Evolutionary conservation across 2,113 vertebrate species (phyloP), one percentile per base, ranked within the genome.

Genomic region (Micromys minutus): DNA sequence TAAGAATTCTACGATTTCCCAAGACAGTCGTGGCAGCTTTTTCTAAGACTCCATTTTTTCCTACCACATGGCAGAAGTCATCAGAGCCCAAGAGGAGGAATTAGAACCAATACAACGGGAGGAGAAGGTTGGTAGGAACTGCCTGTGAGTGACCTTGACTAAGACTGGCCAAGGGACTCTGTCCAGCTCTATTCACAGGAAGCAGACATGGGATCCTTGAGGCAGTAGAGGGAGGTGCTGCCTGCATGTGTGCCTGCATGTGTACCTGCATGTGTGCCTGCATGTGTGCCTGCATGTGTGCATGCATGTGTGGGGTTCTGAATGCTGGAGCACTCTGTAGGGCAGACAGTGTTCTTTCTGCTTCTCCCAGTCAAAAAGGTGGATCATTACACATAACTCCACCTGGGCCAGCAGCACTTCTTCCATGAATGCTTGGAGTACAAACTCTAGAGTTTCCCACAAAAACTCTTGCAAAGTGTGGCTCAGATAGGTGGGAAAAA

Each of bases 81-180:
- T 19, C 65, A 72, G 79, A 67, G 90, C 31, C 81, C 91, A 61
- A 87, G 39, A 89, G 89, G 89, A 90, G 19, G 45, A 50, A n/a
- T 5, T 80, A 77, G 95, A 85, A 59, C 12, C 42, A 3, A 59
- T 42, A 89, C 81, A 84, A 57, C 59, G 65, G 45, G 21, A 59
- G 89, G 77, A 52, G 47, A 80, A n/a, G 52, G 76, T 87, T 71
- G 89, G 65, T 85, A 63, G 90, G 80, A 89, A 81, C n/a, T 79
- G 63, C 74, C 72, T 0, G 2, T 45, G 74, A 92, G 65, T 91
- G 97, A 94, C 67, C 93, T 91, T 87, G 77, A 84, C 1, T 76
- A 80, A 94, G 39, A 2, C 61, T 3, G 7, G 57, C 52, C 77
- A 69, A 9, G 77, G 67, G 91, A 55, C 57, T 63, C 47, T 94